phyloP scores from a whole-genome alignment of 2,113 vertebrate genomes.

The Pyxicephalus adspersus region DNA sequence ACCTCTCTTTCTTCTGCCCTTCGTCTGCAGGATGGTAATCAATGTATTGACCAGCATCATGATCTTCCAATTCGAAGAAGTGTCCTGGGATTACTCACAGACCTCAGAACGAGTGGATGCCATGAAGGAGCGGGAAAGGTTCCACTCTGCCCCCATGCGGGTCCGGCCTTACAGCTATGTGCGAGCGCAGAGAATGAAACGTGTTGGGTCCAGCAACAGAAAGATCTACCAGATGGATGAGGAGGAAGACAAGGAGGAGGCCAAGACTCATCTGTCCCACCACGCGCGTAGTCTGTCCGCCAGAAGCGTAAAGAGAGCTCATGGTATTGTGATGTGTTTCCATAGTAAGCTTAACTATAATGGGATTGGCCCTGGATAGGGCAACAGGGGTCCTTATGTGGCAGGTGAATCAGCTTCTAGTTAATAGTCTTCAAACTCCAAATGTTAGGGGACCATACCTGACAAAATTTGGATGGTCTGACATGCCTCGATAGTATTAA shows the following conservation, averaged over 20 bases:
- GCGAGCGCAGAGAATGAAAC: neutral
- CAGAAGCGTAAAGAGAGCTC: conserved; percentile 1
- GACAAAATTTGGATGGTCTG: neutral
- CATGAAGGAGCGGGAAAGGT: conserved; percentile 43
- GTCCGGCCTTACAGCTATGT: conserved; percentile 22
- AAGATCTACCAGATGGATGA: conserved; percentile 22
- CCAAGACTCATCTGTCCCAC: conserved; percentile 18
- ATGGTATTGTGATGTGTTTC: neutral
- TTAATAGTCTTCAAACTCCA: too few species aligned
- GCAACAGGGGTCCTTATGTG: too few species aligned
- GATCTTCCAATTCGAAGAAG: conserved; percentile 77
- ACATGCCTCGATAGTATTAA: neutral
- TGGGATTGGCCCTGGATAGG: too few species aligned
- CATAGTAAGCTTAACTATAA: too few species aligned
- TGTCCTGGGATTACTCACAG: conserved; percentile 78
- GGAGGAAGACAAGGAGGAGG: conserved; percentile 2
- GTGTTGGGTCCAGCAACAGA: neutral
- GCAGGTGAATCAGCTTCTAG: too few species aligned
- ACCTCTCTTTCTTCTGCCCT: neutral
- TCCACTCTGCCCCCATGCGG: conserved; percentile 6
- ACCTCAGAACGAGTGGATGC: conserved; percentile 48
- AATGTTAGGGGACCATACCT: too few species aligned
- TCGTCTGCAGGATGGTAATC: conserved; percentile 76
- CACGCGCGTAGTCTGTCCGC: conserved; percentile 39
- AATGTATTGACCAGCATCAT: conserved; percentile 71